A percentile compares a stretch with the other conserved stretches of the same genome.
These are phyloP conservation scores for Parnassius glacialis DNA, from an alignment of 2,888 invertebrate genomes.

Conservation along the genomic window DNA sequence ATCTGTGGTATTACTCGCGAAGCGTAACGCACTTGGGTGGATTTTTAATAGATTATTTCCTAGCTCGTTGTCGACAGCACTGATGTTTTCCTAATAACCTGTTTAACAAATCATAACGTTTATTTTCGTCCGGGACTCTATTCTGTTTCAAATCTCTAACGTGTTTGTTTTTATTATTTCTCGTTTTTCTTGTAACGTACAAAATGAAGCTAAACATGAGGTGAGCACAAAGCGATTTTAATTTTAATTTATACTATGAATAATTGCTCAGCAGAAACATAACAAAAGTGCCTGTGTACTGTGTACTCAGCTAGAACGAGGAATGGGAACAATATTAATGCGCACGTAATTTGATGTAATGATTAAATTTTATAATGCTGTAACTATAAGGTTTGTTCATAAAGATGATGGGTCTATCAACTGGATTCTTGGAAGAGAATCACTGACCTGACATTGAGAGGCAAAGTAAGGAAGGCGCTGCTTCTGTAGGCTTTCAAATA, in stretches of 20 bases:
- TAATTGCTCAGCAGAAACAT: slow-evolving; percentile 22
- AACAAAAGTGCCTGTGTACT: slow-evolving; percentile 9
- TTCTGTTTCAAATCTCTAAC: slow-evolving; percentile 74
- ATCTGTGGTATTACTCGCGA: slow-evolving; percentile 7
- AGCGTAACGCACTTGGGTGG: slow-evolving; percentile 42
- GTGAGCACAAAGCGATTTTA: slow-evolving; percentile 23
- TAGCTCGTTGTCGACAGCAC: slow-evolving; percentile 59
- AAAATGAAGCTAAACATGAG: slow-evolving; percentile 47
- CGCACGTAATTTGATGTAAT: too few relatives aligned
- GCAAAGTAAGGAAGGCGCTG: too few relatives aligned
- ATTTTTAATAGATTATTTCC: slow-evolving; percentile 57
- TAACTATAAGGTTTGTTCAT: too few relatives aligned
- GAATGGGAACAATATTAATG: too few relatives aligned
- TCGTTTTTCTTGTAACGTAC: slow-evolving; percentile 64
- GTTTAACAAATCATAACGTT: slow-evolving; percentile 75
- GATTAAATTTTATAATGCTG: too few relatives aligned
- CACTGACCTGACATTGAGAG: too few relatives aligned
- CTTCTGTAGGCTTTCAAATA: too few relatives aligned
- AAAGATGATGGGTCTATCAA: too few relatives aligned
- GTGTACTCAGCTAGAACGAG: too few relatives aligned
- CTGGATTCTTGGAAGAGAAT: too few relatives aligned
- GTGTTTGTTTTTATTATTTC: slow-evolving; percentile 68
- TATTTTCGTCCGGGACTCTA: slow-evolving; percentile 73
- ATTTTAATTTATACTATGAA: slow-evolving; percentile 27
- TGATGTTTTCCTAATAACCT: slow-evolving; percentile 75